These are phyloP conservation scores for Rhopalosiphum maidis DNA, from an alignment of 1,140 invertebrate species.

Conservation along the genomic window DNA sequence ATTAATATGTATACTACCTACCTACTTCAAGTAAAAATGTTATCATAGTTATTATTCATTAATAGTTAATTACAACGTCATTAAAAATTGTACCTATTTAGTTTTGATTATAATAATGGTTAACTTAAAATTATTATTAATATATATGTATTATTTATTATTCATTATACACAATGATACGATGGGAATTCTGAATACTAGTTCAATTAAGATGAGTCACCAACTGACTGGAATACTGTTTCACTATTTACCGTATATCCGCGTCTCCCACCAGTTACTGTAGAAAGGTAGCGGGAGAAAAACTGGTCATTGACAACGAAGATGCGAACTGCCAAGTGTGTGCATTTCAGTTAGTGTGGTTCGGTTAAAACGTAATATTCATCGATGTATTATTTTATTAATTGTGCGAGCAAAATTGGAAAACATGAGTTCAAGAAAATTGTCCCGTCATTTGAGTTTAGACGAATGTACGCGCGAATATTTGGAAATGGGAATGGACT, in stretches of 20 bases:
- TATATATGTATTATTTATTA: not conserved
- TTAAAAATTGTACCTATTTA: not conserved
- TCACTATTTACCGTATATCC: not conserved
- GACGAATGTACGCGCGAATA: conserved; percentile 47
- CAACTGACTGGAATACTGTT: not conserved
- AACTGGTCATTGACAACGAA: conserved; percentile 48
- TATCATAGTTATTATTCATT: not conserved
- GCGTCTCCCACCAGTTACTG: conserved; percentile 20
- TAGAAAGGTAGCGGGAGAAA: conserved; percentile 22
- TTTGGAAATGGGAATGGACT: conserved; percentile 55
- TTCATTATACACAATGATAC: not conserved
- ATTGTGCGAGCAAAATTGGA: not conserved
- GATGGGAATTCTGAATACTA: not conserved
- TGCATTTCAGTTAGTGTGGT: not conserved
- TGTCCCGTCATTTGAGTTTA: not conserved
- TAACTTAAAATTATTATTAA: not conserved
- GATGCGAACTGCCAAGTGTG: not conserved
- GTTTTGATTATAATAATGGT: not conserved
- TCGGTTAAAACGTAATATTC: not conserved
- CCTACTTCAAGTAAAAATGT: not conserved
- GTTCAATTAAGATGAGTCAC: conserved; percentile 33
- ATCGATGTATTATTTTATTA: not conserved
- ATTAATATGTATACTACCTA: not conserved
- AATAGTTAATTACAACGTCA: not conserved
- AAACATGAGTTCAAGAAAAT: conserved; percentile 28